Conservation (phyloP, 2,797 vertebrate species). For the Alosa sapidissima region DNA sequence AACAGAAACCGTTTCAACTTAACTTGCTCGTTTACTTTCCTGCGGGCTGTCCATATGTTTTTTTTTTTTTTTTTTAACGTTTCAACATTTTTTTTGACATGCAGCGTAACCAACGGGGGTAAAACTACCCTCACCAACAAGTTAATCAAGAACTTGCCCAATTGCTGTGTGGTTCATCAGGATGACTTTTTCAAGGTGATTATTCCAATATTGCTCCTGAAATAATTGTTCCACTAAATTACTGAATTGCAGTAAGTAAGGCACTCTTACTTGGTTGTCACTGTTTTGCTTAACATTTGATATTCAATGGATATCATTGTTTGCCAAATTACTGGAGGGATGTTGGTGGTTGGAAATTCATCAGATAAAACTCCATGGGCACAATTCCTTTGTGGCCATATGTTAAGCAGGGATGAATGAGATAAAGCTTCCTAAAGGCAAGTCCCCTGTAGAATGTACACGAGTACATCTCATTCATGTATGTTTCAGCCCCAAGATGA, state of each 20-base stretch:
- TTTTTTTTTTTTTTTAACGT: too few species aligned
- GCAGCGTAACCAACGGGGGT: slow-evolving; percentile 87
- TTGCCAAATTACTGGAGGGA: background rate
- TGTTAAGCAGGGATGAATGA: slow-evolving; percentile 37
- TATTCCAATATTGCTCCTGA: background rate
- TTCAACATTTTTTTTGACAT: background rate
- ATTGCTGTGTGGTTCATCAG: slow-evolving; percentile 90
- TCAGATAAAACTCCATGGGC: background rate
- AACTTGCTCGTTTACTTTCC: too few species aligned
- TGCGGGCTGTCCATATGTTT: too few species aligned
- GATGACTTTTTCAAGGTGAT: slow-evolving; percentile 95
- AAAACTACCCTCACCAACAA: slow-evolving; percentile 88
- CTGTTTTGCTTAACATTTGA: background rate
- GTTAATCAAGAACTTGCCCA: slow-evolving; percentile 80
- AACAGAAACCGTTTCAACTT: too few species aligned
- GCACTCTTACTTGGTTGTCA: background rate
- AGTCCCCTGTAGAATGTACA: slow-evolving; percentile 68
- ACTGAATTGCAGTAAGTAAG: background rate
- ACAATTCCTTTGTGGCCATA: background rate
- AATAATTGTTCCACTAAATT: background rate
- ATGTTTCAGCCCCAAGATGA: slow-evolving; percentile 93
- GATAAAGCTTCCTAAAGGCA: slow-evolving; percentile 52
- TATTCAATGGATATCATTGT: background rate
- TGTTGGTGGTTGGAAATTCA: background rate
- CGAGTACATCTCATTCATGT: slow-evolving; percentile 75